Evolutionary conservation across 2,797 vertebrate species (phyloP).

Genomic region (Sphaeramia orbicularis): DNA sequence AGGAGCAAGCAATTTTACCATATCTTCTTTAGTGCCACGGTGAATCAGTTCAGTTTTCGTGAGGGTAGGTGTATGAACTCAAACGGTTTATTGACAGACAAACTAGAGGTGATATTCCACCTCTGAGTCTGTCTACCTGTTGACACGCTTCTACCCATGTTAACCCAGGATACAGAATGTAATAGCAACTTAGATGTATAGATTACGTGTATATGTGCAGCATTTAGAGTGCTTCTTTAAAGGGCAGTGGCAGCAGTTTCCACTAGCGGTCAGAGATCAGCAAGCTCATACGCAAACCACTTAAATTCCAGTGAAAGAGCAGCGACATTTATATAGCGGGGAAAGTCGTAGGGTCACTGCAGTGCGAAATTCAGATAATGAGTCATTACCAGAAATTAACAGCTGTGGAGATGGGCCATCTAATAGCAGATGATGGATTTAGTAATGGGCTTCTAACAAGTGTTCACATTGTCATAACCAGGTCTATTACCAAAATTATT

Average conservation of each 20-base stretch:
- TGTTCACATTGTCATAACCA: slow-evolving; percentile 41
- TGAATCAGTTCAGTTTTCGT: slow-evolving; percentile 38
- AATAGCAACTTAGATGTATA: slow-evolving; percentile 31
- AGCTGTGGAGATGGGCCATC: slow-evolving; percentile 52
- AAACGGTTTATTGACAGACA: slow-evolving; percentile 28
- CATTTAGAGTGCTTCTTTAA: slow-evolving; percentile 7
- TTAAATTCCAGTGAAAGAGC: slow-evolving; percentile 31
- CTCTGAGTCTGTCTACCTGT: slow-evolving; percentile 36
- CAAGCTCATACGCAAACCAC: slow-evolving; percentile 16
- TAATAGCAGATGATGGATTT: slow-evolving; percentile 45
- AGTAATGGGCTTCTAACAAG: slow-evolving; percentile 57
- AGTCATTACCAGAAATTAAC: slow-evolving; percentile 63
- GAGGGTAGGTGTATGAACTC: slow-evolving; percentile 4
- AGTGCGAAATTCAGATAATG: slow-evolving; percentile 56
- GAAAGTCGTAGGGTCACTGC: slow-evolving; percentile 32
- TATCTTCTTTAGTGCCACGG: slow-evolving; percentile 25
- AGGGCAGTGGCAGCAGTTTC: slow-evolving; percentile 11
- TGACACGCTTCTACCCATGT: slow-evolving; percentile 27
- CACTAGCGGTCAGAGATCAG: slow-evolving; percentile 41
- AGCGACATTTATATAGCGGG: slow-evolving; percentile 22
- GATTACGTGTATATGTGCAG: slow-evolving; percentile 1
- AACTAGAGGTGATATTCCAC: slow-evolving; percentile 17
- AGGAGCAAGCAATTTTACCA: slow-evolving; percentile 54
- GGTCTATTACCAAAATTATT: slow-evolving; percentile 35
- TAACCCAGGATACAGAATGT: slow-evolving; percentile 21